Evolutionary conservation across 2,888 invertebrate species (phyloP), one percentile per base, ranked within the genome.

Genomic region (Toxonevra muliebris): DNA sequence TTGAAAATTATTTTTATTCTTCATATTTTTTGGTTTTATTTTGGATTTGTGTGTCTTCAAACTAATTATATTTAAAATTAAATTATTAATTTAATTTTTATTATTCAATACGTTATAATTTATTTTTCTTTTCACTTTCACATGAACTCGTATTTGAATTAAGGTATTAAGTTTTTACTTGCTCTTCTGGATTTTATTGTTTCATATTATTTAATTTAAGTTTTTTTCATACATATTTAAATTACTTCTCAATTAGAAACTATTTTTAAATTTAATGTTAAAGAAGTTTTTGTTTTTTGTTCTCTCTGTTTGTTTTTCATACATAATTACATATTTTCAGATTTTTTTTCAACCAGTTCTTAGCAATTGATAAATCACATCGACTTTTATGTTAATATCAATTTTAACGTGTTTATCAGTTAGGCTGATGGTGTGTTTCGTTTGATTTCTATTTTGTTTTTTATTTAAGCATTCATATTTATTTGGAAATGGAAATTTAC

Each of bases 1-100:
- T 64, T 64, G 64, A 57, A 64, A 64, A 55, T 64, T 64, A 55
- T 57, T 64, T 63, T 64, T 57, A 64, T 55, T 64, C 45, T 57
- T 40, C 20, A 48, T 64, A 64, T 48, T 57, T 50, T 48, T 55
- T 55, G 57, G 20, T 45, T 64, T 64, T 10, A 40, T 48, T 48
- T 57, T 48, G 57, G 55, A 48, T 48, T 11, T 13, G 17, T 41
- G 40, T 57, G 64, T 45, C 15, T 17, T 48, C 48, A n/a, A 61
- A 40, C 45, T 45, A 61, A 15, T 13, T 61, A 41, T 19, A 42
- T 20, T 43, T 59, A 59, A 42, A 59, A 13, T 42, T 15, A 41
- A 13, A n/a, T 42, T 17, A 59, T 15, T 17, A 13, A 42, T 19
- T 17, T 19, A 54, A 19, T 30, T 11, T 12, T 55, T 55, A 55